Evolutionary conservation across 1,140 invertebrate species (phyloP).

Genomic region (Brachionus angularis): DNA sequence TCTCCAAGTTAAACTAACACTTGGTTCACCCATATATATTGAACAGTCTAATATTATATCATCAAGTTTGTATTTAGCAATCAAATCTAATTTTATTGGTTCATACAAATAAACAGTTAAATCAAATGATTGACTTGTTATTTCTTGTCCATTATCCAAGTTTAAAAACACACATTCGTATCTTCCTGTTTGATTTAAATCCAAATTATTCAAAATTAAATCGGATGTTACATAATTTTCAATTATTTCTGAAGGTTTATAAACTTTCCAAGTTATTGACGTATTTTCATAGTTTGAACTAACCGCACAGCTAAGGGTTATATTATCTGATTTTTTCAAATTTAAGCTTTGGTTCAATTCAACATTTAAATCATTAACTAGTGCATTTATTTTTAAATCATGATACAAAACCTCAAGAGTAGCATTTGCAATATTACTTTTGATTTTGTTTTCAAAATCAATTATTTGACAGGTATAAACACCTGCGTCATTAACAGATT

Average conservation of each 20-base stretch:
- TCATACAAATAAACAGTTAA: neutral
- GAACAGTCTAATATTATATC: neutral
- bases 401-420: too few relatives aligned
- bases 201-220: neutral
- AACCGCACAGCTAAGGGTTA: neutral
- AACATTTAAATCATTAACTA: neutral
- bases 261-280: neutral
- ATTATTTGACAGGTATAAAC: neutral
- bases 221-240: neutral
- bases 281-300: neutral
- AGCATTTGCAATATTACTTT: neutral
- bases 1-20: too few relatives aligned
- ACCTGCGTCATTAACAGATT: neutral
- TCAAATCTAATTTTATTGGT: neutral
- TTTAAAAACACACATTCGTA: neutral
- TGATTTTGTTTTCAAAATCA: too few relatives aligned
- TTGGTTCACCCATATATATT: too few relatives aligned
- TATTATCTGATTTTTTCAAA: neutral
- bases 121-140: neutral
- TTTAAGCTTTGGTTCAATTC: neutral
- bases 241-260: neutral
- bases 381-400: neutral
- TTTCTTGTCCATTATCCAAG: neutral
- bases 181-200: neutral
- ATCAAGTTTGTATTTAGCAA: neutral